Percentiles rank a stretch among this genome's conserved stretches.
Evolutionary conservation across 2,888 invertebrate genomes (phyloP).

Genomic region (Volucella bombylans): DNA sequence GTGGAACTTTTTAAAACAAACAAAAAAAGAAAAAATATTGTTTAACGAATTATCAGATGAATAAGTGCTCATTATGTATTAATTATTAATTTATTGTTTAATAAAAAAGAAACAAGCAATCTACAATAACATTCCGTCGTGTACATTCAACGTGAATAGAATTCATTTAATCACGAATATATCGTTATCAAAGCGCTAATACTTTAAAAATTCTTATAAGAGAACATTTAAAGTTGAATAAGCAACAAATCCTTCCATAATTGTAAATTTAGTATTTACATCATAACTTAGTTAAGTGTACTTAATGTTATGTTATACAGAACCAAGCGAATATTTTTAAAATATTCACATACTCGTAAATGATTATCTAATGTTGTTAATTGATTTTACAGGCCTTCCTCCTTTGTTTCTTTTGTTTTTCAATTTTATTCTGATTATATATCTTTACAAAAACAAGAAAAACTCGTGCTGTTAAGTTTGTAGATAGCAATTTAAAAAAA

Average conservation of each 20-base stretch:
- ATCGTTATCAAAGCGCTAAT: constrained; percentile 1
- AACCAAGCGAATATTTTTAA: constrained; percentile 46
- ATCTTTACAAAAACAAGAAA: background rate
- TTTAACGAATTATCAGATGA: constrained; percentile 57
- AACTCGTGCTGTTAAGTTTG: constrained; percentile 27
- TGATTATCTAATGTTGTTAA: constrained; percentile 37
- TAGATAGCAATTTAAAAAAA: constrained; percentile 47
- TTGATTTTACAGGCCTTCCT: constrained; percentile 6
- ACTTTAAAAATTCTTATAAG: constrained; percentile 7
- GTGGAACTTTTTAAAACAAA: constrained; percentile 10
- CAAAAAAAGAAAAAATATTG: background rate
- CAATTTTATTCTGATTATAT: constrained; percentile 29
- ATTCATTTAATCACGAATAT: constrained; percentile 47
- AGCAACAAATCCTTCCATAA: constrained; percentile 71
- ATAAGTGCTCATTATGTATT: constrained; percentile 50
- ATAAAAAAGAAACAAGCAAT: constrained; percentile 37
- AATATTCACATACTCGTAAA: background rate
- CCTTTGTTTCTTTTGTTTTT: constrained; percentile 9
- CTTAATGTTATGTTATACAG: constrained; percentile 39
- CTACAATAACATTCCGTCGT: constrained; percentile 55
- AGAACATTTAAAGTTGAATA: constrained; percentile 19
- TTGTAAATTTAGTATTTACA: constrained; percentile 58
- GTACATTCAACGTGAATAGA: constrained; percentile 67
- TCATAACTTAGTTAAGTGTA: constrained; percentile 42
- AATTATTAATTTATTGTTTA: constrained; percentile 61